Percentiles rank a stretch among this genome's conserved stretches.
Conservation (phyloP, 2,888 invertebrate species). For the Urechis unicinctus region DNA sequence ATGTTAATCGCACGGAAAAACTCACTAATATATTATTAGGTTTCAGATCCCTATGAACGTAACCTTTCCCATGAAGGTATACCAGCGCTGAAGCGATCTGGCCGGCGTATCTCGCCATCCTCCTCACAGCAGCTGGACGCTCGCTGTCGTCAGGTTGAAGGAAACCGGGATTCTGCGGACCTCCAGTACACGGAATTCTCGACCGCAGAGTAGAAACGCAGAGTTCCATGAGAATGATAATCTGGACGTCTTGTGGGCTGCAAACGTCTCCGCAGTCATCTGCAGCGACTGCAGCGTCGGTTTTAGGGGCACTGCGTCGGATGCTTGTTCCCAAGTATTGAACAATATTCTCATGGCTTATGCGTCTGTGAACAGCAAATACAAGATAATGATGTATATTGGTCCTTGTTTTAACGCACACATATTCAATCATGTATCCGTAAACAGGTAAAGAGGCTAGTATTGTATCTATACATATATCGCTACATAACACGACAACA, state of each 20-base stretch:
- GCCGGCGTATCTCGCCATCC: slow-evolving; percentile 24
- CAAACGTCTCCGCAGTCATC: no score
- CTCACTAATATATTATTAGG: slow-evolving; percentile 39
- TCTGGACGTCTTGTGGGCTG: no score
- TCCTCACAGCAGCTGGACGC: slow-evolving; percentile 23
- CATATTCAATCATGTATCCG: no score
- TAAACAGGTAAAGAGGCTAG: no score
- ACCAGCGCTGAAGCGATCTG: slow-evolving; percentile 29
- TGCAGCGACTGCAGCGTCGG: neutral
- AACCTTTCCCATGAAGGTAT: slow-evolving; percentile 32
- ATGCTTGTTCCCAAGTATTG: slow-evolving; percentile 31
- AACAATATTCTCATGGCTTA: slow-evolving; percentile 34
- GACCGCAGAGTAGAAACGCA: slow-evolving; percentile 30
- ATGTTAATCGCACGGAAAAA: slow-evolving; percentile 2
- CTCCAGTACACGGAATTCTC: slow-evolving; percentile 17
- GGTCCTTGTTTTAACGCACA: no score
- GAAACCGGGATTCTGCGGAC: slow-evolving; percentile 19
- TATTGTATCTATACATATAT: no score
- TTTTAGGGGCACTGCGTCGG: slow-evolving; percentile 13
- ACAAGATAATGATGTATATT: neutral
- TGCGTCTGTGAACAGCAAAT: slow-evolving; percentile 23
- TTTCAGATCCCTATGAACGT: slow-evolving; percentile 39
- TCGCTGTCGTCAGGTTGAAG: slow-evolving; percentile 12
- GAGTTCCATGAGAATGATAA: slow-evolving; percentile 37
- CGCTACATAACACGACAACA: no score